phyloP scores from a whole-genome alignment of 2,113 vertebrate species.

The Mustelus asterias region DNA sequence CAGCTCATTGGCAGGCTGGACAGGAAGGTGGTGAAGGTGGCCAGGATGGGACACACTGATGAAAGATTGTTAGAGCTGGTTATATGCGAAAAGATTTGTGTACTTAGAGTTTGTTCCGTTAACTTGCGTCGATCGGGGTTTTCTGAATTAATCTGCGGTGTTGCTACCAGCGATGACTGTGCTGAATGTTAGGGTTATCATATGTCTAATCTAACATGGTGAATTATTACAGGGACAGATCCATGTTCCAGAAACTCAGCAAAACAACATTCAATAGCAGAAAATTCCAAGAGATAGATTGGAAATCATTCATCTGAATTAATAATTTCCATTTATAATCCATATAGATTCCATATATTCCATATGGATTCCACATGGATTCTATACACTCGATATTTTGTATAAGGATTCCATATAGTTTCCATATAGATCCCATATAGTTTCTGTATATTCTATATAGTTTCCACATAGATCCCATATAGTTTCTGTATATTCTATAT shows the following conservation, averaged over 20 bases:
- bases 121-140: background rate
- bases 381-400: no score
- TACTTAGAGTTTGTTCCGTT: background rate
- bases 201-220: background rate
- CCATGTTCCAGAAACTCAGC: background rate
- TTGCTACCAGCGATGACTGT: background rate
- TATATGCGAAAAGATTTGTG: background rate
- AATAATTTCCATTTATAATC: background rate
- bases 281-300: background rate
- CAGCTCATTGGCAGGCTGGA: background rate
- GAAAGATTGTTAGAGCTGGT: background rate
- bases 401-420: no score
- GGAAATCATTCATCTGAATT: no score
- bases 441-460: no score
- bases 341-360: no score
- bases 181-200: background rate
- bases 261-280: background rate
- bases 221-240: background rate
- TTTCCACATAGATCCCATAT: background rate
- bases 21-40: background rate
- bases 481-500: background rate
- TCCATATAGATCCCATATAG: no score
- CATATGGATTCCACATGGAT: no score
- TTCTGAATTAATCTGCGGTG: background rate
- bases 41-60: background rate